Conservation (phyloP, 2,888 invertebrate genomes). For the Mythimna loreyi region DNA sequence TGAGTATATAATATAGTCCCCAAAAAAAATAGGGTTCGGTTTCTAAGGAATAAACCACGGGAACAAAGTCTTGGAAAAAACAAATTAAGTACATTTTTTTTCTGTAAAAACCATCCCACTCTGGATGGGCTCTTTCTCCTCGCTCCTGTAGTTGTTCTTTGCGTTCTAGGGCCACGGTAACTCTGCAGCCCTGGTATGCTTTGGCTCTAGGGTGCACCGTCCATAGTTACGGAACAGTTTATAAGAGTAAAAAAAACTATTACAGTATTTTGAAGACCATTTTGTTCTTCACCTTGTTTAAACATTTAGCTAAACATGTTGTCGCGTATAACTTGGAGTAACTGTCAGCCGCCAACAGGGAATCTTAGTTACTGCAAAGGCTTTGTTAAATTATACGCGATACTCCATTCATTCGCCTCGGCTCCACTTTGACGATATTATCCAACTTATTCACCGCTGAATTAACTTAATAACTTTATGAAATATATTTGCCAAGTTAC, state of each 20-base stretch:
- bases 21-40: no score
- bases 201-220: no score
- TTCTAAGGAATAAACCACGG: no score
- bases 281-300: neutral
- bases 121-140: no score
- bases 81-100: no score
- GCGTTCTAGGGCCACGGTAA: no score
- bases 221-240: no score
- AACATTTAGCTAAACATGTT: neutral
- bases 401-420: constrained; percentile 50
- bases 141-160: no score
- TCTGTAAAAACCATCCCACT: no score
- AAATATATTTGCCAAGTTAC: constrained; percentile 50
- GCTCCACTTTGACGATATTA: constrained; percentile 52
- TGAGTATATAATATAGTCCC: no score
- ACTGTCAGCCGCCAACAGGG: constrained; percentile 38
- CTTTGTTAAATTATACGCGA: constrained; percentile 65
- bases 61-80: neutral
- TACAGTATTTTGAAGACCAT: neutral
- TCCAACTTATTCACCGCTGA: constrained; percentile 49
- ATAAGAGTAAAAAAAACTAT: no score
- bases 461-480: constrained; percentile 55
- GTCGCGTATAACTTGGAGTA: constrained; percentile 4
- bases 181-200: no score
- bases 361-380: constrained; percentile 58